Conservation (phyloP, 2,113 vertebrate genomes). For the Malaclemys terrapin region DNA sequence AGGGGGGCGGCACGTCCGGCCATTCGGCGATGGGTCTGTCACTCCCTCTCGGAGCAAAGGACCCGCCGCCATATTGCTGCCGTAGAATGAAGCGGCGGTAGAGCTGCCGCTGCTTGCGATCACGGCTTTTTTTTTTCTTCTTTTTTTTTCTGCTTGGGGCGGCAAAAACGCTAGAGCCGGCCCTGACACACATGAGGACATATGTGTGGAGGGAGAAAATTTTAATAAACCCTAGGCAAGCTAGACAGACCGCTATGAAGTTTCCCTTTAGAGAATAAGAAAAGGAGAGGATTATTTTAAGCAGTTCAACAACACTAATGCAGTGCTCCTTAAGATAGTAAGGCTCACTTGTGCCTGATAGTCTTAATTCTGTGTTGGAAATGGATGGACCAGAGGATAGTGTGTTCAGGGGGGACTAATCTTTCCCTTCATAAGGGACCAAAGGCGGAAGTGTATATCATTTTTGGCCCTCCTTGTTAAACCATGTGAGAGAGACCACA, state of each 20-base stretch:
- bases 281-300: not conserved
- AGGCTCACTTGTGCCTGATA: not conserved
- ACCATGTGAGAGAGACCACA: not conserved
- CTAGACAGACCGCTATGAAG: not conserved
- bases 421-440: not conserved
- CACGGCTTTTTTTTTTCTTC: too few relatives aligned
- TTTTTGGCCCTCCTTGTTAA: not conserved
- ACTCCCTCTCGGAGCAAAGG: too few relatives aligned
- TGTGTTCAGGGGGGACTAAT: not conserved
- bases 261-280: not conserved
- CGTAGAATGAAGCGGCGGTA: too few relatives aligned
- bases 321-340: not conserved
- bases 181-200: not conserved
- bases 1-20: too few relatives aligned
- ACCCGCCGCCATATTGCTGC: too few relatives aligned
- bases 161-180: too few relatives aligned
- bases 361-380: fast-evolving
- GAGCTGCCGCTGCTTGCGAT: too few relatives aligned
- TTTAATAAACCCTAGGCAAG: not conserved
- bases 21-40: too few relatives aligned
- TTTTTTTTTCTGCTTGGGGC: too few relatives aligned
- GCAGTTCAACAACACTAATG: not conserved
- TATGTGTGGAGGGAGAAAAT: not conserved
- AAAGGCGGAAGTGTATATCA: not conserved
- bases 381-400: not conserved